Evolutionary conservation across 1,140 invertebrate species (phyloP).

Genomic region (Chironomus striatipennis): DNA sequence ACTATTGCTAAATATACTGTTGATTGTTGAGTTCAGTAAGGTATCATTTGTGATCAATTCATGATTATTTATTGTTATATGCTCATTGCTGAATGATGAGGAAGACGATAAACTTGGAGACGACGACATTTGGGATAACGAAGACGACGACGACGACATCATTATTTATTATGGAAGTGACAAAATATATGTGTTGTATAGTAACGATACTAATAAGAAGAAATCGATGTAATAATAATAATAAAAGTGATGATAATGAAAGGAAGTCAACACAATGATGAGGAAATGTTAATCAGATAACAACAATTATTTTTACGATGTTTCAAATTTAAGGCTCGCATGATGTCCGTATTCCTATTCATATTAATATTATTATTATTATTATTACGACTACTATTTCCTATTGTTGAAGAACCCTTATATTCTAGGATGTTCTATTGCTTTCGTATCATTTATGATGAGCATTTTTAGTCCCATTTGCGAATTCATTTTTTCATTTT

Average conservation of each 20-base stretch:
- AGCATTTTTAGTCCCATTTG: not conserved
- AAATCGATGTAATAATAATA: not conserved
- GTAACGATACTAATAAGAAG: not conserved
- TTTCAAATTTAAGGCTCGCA: not conserved
- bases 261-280: conserved; percentile 7
- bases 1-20: not conserved
- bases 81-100: not conserved
- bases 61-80: not conserved
- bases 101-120: conserved; percentile 10
- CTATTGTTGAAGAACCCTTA: not conserved
- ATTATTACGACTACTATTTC: too few species aligned
- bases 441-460: not conserved
- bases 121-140: not conserved
- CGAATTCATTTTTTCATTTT: not conserved
- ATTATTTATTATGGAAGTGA: too few species aligned
- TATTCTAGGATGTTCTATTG: not conserved
- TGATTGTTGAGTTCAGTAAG: not conserved
- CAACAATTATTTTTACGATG: not conserved
- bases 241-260: not conserved
- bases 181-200: too few species aligned
- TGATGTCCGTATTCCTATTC: not conserved
- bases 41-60: not conserved
- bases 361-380: too few species aligned
- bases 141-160: not conserved
- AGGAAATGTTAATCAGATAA: not conserved